Evolutionary conservation across 2,888 invertebrate species (phyloP).

Genomic region (Busseola fusca): DNA sequence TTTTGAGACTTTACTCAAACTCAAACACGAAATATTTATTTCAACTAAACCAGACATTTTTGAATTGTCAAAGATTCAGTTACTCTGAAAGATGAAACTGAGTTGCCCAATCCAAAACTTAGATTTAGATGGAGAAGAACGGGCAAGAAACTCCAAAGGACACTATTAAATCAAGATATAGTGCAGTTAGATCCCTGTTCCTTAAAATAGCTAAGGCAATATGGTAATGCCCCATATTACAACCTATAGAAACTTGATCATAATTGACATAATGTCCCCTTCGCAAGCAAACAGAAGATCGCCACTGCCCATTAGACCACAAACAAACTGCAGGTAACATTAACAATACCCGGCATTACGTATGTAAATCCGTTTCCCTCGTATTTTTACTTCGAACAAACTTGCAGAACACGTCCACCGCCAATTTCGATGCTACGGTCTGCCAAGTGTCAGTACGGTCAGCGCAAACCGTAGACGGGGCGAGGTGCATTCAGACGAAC

Average conservation of each 20-base stretch:
- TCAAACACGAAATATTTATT: not conserved
- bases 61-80: not conserved
- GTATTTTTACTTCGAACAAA: constrained; percentile 45
- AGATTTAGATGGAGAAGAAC: not conserved
- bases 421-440: constrained; percentile 45
- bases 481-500: constrained; percentile 29
- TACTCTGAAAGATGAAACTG: not conserved
- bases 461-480: constrained; percentile 25
- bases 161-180: too few species aligned
- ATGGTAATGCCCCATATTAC: constrained; percentile 14
- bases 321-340: constrained; percentile 31
- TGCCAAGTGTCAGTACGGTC: constrained; percentile 55
- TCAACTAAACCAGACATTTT: not conserved
- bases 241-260: not conserved
- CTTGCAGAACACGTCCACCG: constrained; percentile 42
- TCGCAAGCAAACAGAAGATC: constrained; percentile 31
- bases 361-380: constrained; percentile 45
- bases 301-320: constrained; percentile 14
- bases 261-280: constrained; percentile 21
- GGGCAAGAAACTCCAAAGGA: too few species aligned
- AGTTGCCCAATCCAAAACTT: not conserved
- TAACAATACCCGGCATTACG: constrained; percentile 43
- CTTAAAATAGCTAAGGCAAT: not conserved
- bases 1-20: not conserved
- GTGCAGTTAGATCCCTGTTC: not conserved